A percentile compares a stretch with the other conserved stretches of the same genome.
Evolutionary conservation across 2,113 vertebrate species (phyloP).

Genomic region (Xiphophorus maculatus): DNA sequence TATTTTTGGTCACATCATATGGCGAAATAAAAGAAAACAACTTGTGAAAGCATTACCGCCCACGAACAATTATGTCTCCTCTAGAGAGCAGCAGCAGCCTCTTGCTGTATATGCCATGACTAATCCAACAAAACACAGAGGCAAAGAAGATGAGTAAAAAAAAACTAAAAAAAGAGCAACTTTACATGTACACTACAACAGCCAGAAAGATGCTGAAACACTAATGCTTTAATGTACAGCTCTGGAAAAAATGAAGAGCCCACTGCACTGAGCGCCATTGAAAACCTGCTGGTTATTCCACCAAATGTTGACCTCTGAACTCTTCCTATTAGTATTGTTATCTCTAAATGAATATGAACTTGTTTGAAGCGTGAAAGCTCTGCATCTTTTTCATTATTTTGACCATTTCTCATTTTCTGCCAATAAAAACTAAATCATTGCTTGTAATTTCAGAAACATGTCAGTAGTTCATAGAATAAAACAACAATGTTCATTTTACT

Average conservation of each 20-base stretch:
- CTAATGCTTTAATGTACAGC: constrained; percentile 23
- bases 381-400: too few species aligned
- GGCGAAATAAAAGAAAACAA: constrained; percentile 49
- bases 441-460: too few species aligned
- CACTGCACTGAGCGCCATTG: too few species aligned
- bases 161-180: constrained; percentile 59
- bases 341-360: too few species aligned
- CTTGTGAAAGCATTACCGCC: constrained; percentile 69
- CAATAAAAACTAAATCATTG: too few species aligned
- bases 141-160: constrained; percentile 57
- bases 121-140: constrained; percentile 75
- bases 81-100: constrained; percentile 60
- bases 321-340: too few species aligned
- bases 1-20: constrained; percentile 57
- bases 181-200: constrained; percentile 57
- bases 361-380: too few species aligned
- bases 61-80: constrained; percentile 74
- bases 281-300: too few species aligned
- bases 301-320: too few species aligned
- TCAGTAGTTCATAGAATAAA: too few species aligned
- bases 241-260: background rate
- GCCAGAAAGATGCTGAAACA: constrained; percentile 25
- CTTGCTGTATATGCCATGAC: constrained; percentile 65
- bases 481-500: too few species aligned
- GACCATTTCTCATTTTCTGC: too few species aligned